A percentile compares a stretch with the other conserved stretches of the same genome.
phyloP scores from a whole-genome alignment of 1,140 invertebrate genomes.

The Drosophila burlai region DNA sequence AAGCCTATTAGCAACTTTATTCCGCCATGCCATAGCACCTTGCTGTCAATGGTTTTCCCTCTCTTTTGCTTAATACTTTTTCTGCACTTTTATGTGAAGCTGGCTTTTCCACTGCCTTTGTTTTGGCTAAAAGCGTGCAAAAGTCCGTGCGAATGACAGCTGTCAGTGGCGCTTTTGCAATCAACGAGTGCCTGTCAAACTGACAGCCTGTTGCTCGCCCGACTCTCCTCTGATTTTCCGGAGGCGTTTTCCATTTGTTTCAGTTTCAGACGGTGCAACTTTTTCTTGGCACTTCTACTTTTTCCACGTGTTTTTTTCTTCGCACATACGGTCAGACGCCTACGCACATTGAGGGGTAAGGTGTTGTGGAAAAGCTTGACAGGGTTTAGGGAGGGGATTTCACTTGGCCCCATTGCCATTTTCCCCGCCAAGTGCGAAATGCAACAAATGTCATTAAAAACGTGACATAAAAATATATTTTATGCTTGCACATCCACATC shows the following conservation, averaged over 20 bases:
- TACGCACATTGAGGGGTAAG: conserved; percentile 12
- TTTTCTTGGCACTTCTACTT: conserved; percentile 33
- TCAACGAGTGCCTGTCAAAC: conserved; percentile 66
- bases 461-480: conserved; percentile 79
- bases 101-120: conserved; percentile 4
- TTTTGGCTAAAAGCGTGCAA: conserved; percentile 28
- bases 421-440: conserved; percentile 65
- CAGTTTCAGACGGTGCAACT: conserved; percentile 25
- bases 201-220: conserved; percentile 73
- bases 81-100: conserved; percentile 9
- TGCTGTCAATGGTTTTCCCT: conserved; percentile 19
- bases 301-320: conserved; percentile 36
- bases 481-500: conserved; percentile 53
- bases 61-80: conserved; percentile 14
- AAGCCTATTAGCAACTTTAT: conserved; percentile 51
- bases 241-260: conserved; percentile 22
- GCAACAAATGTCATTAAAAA: conserved; percentile 83
- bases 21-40: conserved; percentile 38
- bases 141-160: conserved; percentile 69
- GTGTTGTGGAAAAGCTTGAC: neutral
- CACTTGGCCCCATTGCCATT: conserved; percentile 1
- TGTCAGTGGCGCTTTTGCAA: conserved; percentile 73
- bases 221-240: conserved; percentile 1
- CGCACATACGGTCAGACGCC: conserved; percentile 37
- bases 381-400: neutral